Percentiles rank a stretch among this genome's conserved stretches.
phyloP scores from a whole-genome alignment of 2,113 vertebrate species.

The Helogale parvula region DNA sequence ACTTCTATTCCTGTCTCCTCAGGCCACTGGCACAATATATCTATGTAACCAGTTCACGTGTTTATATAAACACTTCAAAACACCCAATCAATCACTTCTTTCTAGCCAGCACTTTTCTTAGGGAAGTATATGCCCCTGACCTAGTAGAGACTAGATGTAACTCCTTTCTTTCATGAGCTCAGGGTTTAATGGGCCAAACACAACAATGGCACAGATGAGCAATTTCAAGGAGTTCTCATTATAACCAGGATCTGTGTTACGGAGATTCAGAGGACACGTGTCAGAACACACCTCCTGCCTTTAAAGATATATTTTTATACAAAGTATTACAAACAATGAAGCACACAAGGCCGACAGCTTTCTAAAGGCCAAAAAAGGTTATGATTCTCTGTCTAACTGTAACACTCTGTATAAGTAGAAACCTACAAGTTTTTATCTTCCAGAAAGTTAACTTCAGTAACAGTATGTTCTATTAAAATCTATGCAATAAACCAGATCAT shows the following conservation, averaged over 20 bases:
- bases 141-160: constrained; percentile 54
- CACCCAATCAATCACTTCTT: constrained; percentile 72
- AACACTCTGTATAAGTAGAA: constrained; percentile 58
- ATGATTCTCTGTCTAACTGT: constrained; percentile 29
- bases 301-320: constrained; percentile 10
- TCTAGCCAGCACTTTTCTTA: constrained; percentile 60
- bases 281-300: constrained; percentile 17
- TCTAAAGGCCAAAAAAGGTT: constrained; percentile 67
- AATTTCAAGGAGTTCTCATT: constrained; percentile 70
- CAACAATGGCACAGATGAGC: constrained; percentile 71
- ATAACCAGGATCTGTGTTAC: constrained; percentile 50
- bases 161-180: constrained; percentile 70
- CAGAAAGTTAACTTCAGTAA: constrained; percentile 40
- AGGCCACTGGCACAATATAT: constrained; percentile 27
- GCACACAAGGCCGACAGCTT: constrained; percentile 35
- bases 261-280: constrained; percentile 27
- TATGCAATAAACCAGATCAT: background rate
- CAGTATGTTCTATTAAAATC: background rate
- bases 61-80: constrained; percentile 72
- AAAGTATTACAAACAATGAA: constrained; percentile 49
- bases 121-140: constrained; percentile 54
- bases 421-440: constrained; percentile 47
- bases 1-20: constrained; percentile 51
- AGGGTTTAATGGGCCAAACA: constrained; percentile 72
- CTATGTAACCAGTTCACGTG: constrained; percentile 54